Percentiles rank a stretch among this genome's conserved stretches.
These are phyloP conservation scores for Ochropacha duplaris DNA, from an alignment of 2,888 invertebrate species.

Conservation along the genomic window DNA sequence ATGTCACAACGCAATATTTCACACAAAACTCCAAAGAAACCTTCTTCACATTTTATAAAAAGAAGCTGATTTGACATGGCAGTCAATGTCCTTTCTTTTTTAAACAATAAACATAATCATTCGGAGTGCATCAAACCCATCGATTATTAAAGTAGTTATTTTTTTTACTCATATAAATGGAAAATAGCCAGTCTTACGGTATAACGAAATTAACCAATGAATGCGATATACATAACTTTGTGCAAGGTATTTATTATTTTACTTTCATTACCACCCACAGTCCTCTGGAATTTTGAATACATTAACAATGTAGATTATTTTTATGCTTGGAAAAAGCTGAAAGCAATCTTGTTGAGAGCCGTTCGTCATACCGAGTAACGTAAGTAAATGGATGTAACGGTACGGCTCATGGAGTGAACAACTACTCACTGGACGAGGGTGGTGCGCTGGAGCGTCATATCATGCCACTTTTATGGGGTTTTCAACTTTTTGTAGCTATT, in stretches of 20 bases:
- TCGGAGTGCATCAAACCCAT: too few relatives aligned
- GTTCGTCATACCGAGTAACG: conserved; percentile 35
- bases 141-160: too few relatives aligned
- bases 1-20: too few relatives aligned
- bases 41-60: too few relatives aligned
- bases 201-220: neutral
- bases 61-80: too few relatives aligned
- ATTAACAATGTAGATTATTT: conserved; percentile 35
- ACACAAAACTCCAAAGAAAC: too few relatives aligned
- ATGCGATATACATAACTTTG: neutral
- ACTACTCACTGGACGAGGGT: conserved; percentile 8
- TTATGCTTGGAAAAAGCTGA: conserved; percentile 42
- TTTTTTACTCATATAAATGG: neutral
- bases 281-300: conserved; percentile 29
- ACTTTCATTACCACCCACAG: conserved; percentile 9
- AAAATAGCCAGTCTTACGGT: neutral
- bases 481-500: conserved; percentile 22
- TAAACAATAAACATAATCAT: too few relatives aligned
- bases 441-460: conserved; percentile 4
- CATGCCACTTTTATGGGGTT: conserved; percentile 25
- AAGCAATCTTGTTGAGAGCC: conserved; percentile 61
- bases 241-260: conserved; percentile 9
- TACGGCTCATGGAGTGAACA: conserved; percentile 22
- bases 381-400: conserved; percentile 57
- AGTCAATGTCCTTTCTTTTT: too few relatives aligned